These are phyloP conservation scores for Spongia lamella DNA, from an alignment of 37 sponge, comb jelly and placozoan genomes.

Conservation along the genomic window DNA sequence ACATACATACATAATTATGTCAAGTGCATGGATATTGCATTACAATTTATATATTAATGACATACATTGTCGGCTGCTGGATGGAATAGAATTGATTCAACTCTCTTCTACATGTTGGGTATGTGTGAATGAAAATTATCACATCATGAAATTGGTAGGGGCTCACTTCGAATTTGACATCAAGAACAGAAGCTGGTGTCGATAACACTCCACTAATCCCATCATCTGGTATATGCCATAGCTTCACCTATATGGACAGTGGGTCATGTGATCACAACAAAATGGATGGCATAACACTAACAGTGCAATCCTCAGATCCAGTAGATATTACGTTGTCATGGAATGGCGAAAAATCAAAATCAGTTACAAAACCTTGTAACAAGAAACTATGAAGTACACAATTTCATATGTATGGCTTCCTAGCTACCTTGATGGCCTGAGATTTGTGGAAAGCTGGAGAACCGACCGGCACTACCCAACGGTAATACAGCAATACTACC, in stretches of 20 bases:
- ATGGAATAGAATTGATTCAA: conserved; percentile 70
- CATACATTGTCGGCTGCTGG: conserved; percentile 81
- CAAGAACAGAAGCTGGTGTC: conserved; percentile 21
- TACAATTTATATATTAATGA: too few species aligned
- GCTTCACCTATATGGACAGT: conserved; percentile 46
- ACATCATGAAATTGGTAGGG: background rate
- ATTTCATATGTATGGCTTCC: background rate
- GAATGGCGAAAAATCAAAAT: conserved; percentile 90
- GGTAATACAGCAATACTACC: conserved; percentile 68
- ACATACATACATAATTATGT: too few species aligned
- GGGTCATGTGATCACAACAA: background rate
- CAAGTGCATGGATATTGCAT: too few species aligned
- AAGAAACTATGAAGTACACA: background rate
- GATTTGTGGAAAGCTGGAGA: conserved; percentile 53
- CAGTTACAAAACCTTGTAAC: conserved; percentile 66
- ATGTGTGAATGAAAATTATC: background rate
- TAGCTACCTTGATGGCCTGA: conserved; percentile 48
- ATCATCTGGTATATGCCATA: conserved; percentile 72
- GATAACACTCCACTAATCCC: conserved; percentile 34
- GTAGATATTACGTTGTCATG: conserved; percentile 69
- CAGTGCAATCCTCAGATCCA: conserved; percentile 74
- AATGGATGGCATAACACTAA: conserved; percentile 7
- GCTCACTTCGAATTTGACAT: conserved; percentile 34
- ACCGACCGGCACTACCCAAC: conserved; percentile 47
- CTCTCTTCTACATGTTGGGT: conserved; percentile 30